A percentile compares a stretch with the other conserved stretches of the same genome.
Evolutionary conservation across 2,797 vertebrate species (phyloP).

Genomic region (Micrastur ruficollis): DNA sequence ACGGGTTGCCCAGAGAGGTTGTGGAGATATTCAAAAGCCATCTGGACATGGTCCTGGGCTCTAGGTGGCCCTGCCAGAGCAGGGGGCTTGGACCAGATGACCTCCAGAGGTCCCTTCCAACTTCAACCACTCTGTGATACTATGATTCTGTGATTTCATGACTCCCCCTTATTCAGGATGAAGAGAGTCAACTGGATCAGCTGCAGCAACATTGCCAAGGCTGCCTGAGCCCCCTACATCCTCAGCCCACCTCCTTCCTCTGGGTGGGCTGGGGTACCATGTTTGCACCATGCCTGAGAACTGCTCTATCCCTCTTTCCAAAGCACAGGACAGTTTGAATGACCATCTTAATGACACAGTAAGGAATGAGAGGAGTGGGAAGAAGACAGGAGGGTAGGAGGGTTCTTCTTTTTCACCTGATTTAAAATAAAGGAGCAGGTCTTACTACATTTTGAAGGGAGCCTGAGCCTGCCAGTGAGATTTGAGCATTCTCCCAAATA

Average conservation of each 20-base stretch:
- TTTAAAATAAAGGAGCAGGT: not conserved
- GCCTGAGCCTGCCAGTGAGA: not conserved
- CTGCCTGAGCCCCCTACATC: accelerated
- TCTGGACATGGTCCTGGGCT: not conserved
- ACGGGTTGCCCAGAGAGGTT: not conserved
- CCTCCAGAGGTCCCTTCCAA: not conserved
- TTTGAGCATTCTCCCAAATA: not conserved
- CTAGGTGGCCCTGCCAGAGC: not conserved
- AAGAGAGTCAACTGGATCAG: accelerated
- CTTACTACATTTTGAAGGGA: not conserved
- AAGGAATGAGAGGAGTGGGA: not conserved
- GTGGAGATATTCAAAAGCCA: not conserved
- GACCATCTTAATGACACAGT: not conserved
- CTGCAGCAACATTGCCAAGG: not conserved
- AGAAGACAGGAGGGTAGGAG: not conserved
- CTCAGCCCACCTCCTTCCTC: not conserved
- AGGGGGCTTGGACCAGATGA: not conserved
- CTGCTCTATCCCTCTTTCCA: not conserved
- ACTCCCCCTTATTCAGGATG: not conserved
- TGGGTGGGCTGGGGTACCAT: not conserved
- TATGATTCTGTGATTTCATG: not conserved
- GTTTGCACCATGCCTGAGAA: not conserved
- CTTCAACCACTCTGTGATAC: not conserved
- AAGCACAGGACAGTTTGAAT: not conserved
- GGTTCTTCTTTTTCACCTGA: not conserved